A percentile compares a stretch with the other conserved stretches of the same genome.
Conservation (phyloP, 92 coral and sea anemone species). For the Siderastrea radians region DNA sequence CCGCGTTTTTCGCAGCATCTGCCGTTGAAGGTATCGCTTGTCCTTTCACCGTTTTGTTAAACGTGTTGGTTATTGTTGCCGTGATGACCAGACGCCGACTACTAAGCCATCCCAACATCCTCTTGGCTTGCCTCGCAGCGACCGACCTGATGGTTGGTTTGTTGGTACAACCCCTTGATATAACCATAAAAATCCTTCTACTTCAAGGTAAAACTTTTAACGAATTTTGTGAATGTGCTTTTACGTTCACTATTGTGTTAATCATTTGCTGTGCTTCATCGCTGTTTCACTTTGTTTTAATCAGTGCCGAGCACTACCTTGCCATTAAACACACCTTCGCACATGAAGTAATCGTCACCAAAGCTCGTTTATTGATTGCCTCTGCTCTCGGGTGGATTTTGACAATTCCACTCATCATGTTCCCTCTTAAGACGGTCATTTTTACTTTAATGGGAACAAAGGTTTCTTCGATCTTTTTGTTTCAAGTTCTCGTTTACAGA, state of each 20-base stretch:
- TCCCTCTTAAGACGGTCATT: no score
- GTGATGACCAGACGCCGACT: slow-evolving; percentile 7
- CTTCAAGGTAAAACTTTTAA: not conserved
- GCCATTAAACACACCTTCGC: not conserved
- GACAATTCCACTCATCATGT: not conserved
- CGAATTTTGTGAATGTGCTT: not conserved
- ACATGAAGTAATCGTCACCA: not conserved
- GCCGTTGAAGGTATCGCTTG: not conserved
- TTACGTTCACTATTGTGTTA: not conserved
- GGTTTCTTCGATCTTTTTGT: not conserved
- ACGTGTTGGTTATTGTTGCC: slow-evolving; percentile 5
- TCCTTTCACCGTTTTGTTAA: slow-evolving; percentile 9
- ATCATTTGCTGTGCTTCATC: not conserved
- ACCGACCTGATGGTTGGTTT: slow-evolving; percentile 2
- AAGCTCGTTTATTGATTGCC: not conserved
- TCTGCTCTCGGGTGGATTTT: not conserved
- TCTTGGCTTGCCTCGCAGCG: not conserved
- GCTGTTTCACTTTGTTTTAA: not conserved
- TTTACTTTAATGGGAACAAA: not conserved
- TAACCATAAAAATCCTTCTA: not conserved
- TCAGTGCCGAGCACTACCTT: slow-evolving; percentile 5
- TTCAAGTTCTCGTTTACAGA: not conserved
- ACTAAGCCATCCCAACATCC: not conserved
- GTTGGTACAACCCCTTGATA: not conserved
- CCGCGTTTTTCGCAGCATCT: not conserved